phyloP scores from a whole-genome alignment of 2,888 invertebrate species.

The Drosophila pseudotalamancana region DNA sequence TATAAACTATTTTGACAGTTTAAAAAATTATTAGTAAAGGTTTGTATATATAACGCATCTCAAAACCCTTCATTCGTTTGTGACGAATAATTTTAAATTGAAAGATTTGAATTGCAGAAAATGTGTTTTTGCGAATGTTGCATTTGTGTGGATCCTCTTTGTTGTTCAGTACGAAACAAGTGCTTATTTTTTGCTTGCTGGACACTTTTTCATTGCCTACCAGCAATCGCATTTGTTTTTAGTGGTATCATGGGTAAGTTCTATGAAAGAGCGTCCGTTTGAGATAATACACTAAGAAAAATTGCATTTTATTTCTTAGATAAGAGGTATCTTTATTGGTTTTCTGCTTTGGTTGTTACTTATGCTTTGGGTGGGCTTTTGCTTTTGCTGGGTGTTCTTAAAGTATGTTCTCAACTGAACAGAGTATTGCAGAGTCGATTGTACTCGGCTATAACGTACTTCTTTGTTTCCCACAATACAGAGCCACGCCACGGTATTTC shows the following conservation, averaged over 20 bases:
- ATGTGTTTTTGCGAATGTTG: background rate
- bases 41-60: too few relatives aligned
- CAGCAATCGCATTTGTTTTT: background rate
- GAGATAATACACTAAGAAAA: too few relatives aligned
- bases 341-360: background rate
- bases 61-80: too few relatives aligned
- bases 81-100: background rate
- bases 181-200: background rate
- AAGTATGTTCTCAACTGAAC: background rate
- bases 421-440: background rate
- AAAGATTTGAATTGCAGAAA: background rate
- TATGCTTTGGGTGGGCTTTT: background rate
- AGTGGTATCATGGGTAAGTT: too few relatives aligned
- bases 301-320: too few relatives aligned
- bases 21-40: too few relatives aligned
- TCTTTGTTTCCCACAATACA: background rate
- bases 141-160: background rate
- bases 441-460: background rate
- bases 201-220: background rate
- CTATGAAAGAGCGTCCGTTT: too few relatives aligned
- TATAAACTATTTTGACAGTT: too few relatives aligned
- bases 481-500: background rate
- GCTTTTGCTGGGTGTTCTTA: background rate
- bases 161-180: background rate
- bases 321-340: background rate